Percentiles rank a stretch among this genome's conserved stretches.
phyloP scores from a whole-genome alignment of 2,888 invertebrate genomes.

The Melinopterus prodromus region DNA sequence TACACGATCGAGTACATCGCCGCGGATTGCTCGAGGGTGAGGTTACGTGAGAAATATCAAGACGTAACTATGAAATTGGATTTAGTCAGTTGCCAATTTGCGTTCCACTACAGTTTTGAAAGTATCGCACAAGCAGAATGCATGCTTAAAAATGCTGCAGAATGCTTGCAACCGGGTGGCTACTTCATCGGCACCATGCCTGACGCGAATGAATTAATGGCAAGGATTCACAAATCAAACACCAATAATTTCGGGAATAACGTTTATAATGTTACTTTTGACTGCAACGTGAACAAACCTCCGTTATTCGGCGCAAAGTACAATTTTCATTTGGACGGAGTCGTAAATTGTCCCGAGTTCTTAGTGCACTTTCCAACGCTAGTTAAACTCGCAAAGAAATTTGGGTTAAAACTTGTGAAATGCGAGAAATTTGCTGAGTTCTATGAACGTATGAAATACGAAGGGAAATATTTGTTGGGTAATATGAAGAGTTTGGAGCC shows the following conservation, averaged over 20 bases:
- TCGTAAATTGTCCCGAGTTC: conserved; percentile 99
- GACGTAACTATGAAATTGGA: conserved; percentile 85
- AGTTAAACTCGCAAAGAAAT: conserved; percentile 75
- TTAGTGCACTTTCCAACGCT: conserved; percentile 92
- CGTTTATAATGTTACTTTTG: conserved; percentile 77
- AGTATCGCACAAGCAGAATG: conserved; percentile 86
- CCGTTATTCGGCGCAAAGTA: conserved; percentile 96
- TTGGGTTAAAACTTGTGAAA: conserved; percentile 73
- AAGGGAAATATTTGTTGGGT: conserved; percentile 69
- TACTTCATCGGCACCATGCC: conserved; percentile 98
- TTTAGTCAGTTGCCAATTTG: conserved; percentile 96
- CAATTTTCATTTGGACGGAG: conserved; percentile 94
- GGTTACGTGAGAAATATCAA: conserved; percentile 77
- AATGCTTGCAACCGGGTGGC: conserved; percentile 88
- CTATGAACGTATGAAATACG: conserved; percentile 70
- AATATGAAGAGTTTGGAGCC: conserved; percentile 85
- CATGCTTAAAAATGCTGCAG: conserved; percentile 93
- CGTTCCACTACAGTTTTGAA: conserved; percentile 97
- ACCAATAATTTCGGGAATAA: conserved; percentile 78
- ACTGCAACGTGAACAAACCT: conserved; percentile 71
- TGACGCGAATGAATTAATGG: conserved; percentile 91
- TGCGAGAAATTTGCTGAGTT: conserved; percentile 82
- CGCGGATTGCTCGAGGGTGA: conserved; percentile 89
- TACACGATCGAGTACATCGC: conserved; percentile 91
- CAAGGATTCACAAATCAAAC: conserved; percentile 68